Evolutionary conservation across 2,888 invertebrate genomes (phyloP), one percentile per base, ranked within the genome.

Genomic region (Chalcosyrphus nemorum): DNA sequence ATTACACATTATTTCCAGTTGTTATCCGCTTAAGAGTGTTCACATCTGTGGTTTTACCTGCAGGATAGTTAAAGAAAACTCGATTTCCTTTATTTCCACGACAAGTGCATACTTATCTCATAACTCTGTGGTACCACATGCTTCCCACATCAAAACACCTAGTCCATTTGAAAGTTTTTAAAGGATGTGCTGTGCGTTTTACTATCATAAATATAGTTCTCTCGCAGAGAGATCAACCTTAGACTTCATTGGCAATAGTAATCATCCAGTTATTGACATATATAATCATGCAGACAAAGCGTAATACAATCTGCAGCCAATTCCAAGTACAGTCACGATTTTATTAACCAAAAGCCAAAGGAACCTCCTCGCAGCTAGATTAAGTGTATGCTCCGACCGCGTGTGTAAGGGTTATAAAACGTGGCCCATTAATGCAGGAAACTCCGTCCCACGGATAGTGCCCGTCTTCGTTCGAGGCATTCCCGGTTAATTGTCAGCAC

Each of bases 401-500:
- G 29, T 45, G 45, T 27, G 43, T 29, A 7, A 27, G 17, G 45
- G 32, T 63, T 29, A 32, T 63, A 32, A 63, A 63, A 45, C 29
- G 45, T 45, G 19, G 9, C 17, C 63, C 32, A 32, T 63, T 47
- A 35, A 47, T 32, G 13, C 9, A 32, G 35, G 41, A 24, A 72
- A 32, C 7, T 27, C 41, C 15, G 2, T 24, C 9, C 13, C 2
- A 2, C 2, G 29, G 41, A 15, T 32, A 29, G 32, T 52, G 52
- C 43, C 43, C 43, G 61, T 52, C 13, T 29, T 13, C n/a, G n/a
- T n/a, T n/a, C 6, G 38, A 43, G n/a, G 32, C n/a, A 7, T 61
- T 61, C 43, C 21, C 7, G 43, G 61, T 63, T 72, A 72, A 72
- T 72, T 72, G 52, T 54, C 41, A 61, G 43, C 43, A 27, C 15